Evolutionary conservation across 2,113 vertebrate genomes (phyloP).

Genomic region (Chloebia gouldiae): DNA sequence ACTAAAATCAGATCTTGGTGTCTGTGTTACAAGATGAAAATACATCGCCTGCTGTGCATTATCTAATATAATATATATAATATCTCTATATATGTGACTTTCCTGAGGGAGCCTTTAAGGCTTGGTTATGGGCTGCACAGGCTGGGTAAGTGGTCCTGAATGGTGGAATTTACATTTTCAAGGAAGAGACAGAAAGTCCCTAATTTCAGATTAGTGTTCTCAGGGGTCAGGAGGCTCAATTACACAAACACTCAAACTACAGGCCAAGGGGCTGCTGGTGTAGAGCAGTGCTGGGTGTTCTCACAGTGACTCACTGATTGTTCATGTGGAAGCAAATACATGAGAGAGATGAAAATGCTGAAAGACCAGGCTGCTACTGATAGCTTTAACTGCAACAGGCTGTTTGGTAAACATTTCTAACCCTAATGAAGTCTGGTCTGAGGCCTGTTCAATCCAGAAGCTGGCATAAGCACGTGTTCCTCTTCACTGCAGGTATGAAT

Average conservation of each 20-base stretch:
- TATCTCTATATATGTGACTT: fast-evolving
- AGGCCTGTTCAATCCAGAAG: neutral
- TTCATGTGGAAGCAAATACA: neutral
- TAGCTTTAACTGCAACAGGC: neutral
- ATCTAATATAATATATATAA: too few species aligned
- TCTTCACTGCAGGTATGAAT: neutral
- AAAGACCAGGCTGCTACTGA: neutral
- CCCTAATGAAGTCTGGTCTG: neutral
- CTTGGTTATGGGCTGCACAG: neutral
- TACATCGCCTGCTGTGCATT: fast-evolving
- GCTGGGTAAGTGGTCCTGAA: neutral
- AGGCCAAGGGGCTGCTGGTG: neutral
- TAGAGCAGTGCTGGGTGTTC: neutral
- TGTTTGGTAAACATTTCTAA: neutral
- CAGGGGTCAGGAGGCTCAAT: neutral
- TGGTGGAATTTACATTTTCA: neutral
- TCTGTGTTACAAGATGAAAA: neutral
- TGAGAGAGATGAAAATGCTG: neutral
- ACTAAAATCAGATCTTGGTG: neutral
- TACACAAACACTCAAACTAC: fast-evolving
- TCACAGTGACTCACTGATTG: neutral
- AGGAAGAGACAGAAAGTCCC: neutral
- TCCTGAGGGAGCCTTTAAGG: neutral
- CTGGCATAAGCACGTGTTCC: neutral
- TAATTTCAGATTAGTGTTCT: neutral